Base-by-base conservation (phyloP, 2,888 invertebrate genomes). In the Apodemia zela region DNA sequence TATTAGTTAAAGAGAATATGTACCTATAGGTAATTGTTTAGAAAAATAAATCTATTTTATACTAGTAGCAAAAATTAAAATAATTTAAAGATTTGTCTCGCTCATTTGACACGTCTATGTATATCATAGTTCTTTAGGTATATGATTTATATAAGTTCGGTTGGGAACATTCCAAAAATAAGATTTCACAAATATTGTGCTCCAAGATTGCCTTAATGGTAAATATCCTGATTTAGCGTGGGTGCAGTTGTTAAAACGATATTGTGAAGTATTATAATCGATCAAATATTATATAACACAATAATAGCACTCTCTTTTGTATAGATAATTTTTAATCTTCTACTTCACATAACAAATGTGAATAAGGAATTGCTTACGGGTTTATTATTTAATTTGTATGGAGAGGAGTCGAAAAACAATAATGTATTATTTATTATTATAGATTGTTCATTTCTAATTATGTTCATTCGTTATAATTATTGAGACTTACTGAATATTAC, bases 1-100 rank as follows among this genome's bases (percentile, higher is more conserved):
- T 74, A 74, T 75, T 67, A 69, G 66, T 70, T 69, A 63, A 68
- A 70, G 71, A 75, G 69, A 69, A 66, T 68, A 71, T 75, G 72
- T 74, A 77, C 82, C 79, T 85, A 84, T 82, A 84, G 80, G 77
- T 78, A 76, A 73, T 84, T 82, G 82, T 79, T 77, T 87, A 88
- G 82, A 80, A 66, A 84, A 83, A 85, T 80, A 82, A 78, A 85
- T 85, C 86, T 90, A 89, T 90, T 89, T 89, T 90, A 89, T 89
- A 90, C 87, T 85, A 82, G 81, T 69, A 76, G 71, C 80, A 79
- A 74, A 73, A 69, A 70, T 65, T 73, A 75, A 67, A 21, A 64
- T 65, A 63, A 61, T 61, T 62, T 64, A 64, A 64, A 62, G 54
- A 54, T 62, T 66, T 69, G 66, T 68, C 68, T 68, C 74, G 75